These are phyloP conservation scores for Deilephila porcellus DNA, from an alignment of 2,888 invertebrate genomes.

Conservation along the genomic window DNA sequence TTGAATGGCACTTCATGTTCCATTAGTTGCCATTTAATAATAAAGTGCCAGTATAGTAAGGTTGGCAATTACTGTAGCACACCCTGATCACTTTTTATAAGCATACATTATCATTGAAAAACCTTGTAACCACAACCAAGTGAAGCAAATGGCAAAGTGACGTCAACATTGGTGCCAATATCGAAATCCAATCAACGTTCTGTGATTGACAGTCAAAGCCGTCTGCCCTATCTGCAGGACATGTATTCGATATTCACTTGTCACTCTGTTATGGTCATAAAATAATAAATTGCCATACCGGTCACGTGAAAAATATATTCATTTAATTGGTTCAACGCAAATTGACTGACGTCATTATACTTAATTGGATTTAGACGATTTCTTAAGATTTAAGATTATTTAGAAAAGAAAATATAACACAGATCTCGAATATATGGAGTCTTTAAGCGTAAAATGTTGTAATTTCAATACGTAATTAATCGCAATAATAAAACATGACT, in stretches of 20 bases:
- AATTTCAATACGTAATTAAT: no score
- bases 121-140: slow-evolving; percentile 41
- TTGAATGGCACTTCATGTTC: no score
- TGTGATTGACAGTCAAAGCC: slow-evolving; percentile 71
- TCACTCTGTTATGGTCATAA: slow-evolving; percentile 31
- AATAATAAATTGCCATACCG: slow-evolving; percentile 18
- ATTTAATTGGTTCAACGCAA: neutral
- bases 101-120: slow-evolving; percentile 25
- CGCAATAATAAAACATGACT: no score
- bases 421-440: neutral
- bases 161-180: slow-evolving; percentile 62
- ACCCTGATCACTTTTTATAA: neutral
- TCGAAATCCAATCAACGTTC: slow-evolving; percentile 75
- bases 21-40: no score
- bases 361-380: neutral
- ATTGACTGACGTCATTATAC: neutral
- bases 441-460: no score
- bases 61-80: no score
- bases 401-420: neutral
- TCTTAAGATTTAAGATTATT: neutral
- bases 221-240: slow-evolving; percentile 46
- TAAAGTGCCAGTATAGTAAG: no score
- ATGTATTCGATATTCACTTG: slow-evolving; percentile 52
- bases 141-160: slow-evolving; percentile 47
- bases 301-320: slow-evolving; percentile 9